These are phyloP conservation scores for Nycteola revayana DNA, from an alignment of 2,888 invertebrate genomes.

Conservation along the genomic window DNA sequence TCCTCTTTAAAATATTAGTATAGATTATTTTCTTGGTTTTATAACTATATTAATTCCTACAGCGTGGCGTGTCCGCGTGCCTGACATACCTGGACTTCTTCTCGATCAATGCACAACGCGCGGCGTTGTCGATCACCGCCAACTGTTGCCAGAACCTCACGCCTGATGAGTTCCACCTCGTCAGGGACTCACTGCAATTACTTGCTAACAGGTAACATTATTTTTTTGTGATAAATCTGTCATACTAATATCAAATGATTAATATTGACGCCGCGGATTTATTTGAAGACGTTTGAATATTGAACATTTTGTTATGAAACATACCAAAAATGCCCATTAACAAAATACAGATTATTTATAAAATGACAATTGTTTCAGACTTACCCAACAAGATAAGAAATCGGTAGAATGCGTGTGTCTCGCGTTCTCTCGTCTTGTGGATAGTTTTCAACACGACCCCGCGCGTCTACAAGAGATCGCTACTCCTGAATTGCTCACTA, in stretches of 20 bases:
- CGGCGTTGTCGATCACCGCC: conserved; percentile 97
- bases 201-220: conserved; percentile 84
- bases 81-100: conserved; percentile 99
- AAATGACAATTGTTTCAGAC: conserved; percentile 53
- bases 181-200: conserved; percentile 92
- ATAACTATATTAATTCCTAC: too few species aligned
- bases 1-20: too few species aligned
- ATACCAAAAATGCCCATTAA: too few species aligned
- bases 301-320: too few species aligned
- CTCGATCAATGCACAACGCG: conserved; percentile 98
- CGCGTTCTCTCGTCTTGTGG: conserved; percentile 97
- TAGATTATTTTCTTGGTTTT: too few species aligned
- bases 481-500: conserved; percentile 93
- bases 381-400: conserved; percentile 96
- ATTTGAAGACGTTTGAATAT: too few species aligned
- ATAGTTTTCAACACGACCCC: conserved; percentile 97
- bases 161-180: conserved; percentile 96
- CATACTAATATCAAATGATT: too few species aligned
- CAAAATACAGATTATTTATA: too few species aligned
- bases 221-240: too few species aligned
- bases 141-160: conserved; percentile 98
- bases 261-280: too few species aligned
- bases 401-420: conserved; percentile 98
- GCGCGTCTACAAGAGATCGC: conserved; percentile 96
- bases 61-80: conserved; percentile 98